Evolutionary conservation across 2,888 invertebrate genomes (phyloP), one percentile per base, ranked within the genome.

Genomic region (Halictus ligatus): DNA sequence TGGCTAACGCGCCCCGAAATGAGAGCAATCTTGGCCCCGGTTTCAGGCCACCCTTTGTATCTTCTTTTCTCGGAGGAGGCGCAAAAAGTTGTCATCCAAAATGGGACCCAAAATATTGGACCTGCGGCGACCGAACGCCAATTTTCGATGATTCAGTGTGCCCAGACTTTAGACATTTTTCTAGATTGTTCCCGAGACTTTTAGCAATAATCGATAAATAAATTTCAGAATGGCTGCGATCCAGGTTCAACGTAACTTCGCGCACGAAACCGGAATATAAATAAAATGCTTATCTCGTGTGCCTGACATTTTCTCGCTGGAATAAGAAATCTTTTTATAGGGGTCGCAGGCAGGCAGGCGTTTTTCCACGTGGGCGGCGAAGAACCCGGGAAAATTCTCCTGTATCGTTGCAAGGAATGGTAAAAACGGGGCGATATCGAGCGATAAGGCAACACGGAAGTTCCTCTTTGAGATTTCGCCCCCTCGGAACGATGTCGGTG

Each of bases 401-500:
- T 18, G n/a, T 58, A 73, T 69, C 29, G 25, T 35, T 25, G 35
- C 13, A 3, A 35, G 75, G 54, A 60, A 43, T 18, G 48, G 54
- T 43, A 54, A 67, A n/a, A 40, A 77, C 74, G 46, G 69, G 73
- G 73, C 64, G 84, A 79, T 75, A 73, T 78, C 58, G 48, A 35
- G 78, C 71, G 84, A 77, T 74, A 82, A 78, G 60, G 71, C 50
- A 64, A 86, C 64, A 64, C 75, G 77, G 82, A 85, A 80, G 80
- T 80, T 76, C 18, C 58, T 73, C 74, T 58, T 75, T 40, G 46
- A 79, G 79, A 75, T 86, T 83, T 86, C 80, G 78, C 83, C 86
- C 80, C 75, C 83, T 72, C 67, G 29, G 21, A 48, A n/a, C 58
- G 77, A 74, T 43, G 83, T 67, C 75, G 78, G 43, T 78, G 18